phyloP scores from a whole-genome alignment of 2,113 vertebrate genomes.

The Condylura cristata region DNA sequence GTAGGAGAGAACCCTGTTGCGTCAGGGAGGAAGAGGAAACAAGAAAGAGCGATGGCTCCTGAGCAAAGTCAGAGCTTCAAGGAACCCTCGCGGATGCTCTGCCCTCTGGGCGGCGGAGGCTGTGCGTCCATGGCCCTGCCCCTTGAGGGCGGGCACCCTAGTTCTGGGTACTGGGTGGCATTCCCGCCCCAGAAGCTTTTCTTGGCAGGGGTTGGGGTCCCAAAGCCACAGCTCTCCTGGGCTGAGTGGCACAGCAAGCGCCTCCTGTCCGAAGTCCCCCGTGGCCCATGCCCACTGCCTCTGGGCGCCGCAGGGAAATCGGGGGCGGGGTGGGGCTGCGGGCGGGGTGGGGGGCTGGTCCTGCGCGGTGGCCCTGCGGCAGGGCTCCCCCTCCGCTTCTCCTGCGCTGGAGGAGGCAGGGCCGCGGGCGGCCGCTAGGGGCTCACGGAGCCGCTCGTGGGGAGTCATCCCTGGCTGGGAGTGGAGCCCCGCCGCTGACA shows the following conservation, averaged over 20 bases:
- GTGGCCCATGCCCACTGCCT: background rate
- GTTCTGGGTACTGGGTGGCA: background rate
- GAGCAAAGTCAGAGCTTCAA: background rate
- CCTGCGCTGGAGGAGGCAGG: background rate
- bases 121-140: background rate
- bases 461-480: fast-evolving
- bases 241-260: no score
- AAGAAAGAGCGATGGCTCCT: background rate
- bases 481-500: background rate
- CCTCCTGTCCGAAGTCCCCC: no score
- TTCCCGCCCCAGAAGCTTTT: background rate
- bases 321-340: background rate
- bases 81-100: background rate
- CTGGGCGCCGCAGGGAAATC: no score
- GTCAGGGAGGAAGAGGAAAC: background rate
- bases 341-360: no score
- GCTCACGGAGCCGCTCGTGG: background rate
- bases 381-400: no score
- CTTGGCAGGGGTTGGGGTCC: background rate
- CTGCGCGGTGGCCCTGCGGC: no score
- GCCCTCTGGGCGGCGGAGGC: background rate
- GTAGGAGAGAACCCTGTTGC: background rate
- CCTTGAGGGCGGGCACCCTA: background rate
- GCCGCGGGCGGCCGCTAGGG: background rate
- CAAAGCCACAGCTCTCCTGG: no score